Base-by-base conservation (phyloP, 1,140 invertebrate genomes). In the Pachyrhynchus sulphureomaculatus region DNA sequence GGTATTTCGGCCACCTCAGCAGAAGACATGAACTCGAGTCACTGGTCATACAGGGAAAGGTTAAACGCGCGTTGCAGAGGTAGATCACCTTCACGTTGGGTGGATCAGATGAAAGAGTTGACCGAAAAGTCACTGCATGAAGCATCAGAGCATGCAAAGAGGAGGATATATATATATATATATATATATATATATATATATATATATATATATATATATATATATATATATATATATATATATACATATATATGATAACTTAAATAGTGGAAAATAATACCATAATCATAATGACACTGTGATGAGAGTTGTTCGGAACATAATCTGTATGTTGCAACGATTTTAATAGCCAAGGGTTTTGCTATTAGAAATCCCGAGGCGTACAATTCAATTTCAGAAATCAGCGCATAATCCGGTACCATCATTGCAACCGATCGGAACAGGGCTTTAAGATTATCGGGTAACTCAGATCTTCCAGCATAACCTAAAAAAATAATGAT, bases 351-450 rank as follows among this genome's bases (percentile, higher is more conserved):
- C 17, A 98, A 78, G 1, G 92, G 87, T 60, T 93, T 86, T 2
- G 94, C 94, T 41, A 88, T 88, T 8, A 93, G 81, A 73, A 96
- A 98, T n/a, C 95, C 95, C 75, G 87, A 94, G 0, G 95, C 95
- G 69, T 96, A 96, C 0, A 98, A 75, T 41, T 91, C 91, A 62
- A 96, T 96, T 79, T 98, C 95, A 0, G 94, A 91, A 71, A 98
- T 98, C 9, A 97, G 75, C 8, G 92, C 91, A 77, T 96, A 96
- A 78, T 98, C 94, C 0, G 95, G 95, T 17, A 97, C 93, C 94
- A 97, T 97, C 95, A 98, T 98, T 21, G 95, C 94, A 12, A 98
- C 94, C 1, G 94, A 91, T 64, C 95, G 84, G 81, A 98, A 98
- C 4, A 98, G 76, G 0, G 93, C 92, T 86, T 96, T 96, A n/a